phyloP scores from a whole-genome alignment of 2,113 vertebrate species.

The Galemys pyrenaicus region DNA sequence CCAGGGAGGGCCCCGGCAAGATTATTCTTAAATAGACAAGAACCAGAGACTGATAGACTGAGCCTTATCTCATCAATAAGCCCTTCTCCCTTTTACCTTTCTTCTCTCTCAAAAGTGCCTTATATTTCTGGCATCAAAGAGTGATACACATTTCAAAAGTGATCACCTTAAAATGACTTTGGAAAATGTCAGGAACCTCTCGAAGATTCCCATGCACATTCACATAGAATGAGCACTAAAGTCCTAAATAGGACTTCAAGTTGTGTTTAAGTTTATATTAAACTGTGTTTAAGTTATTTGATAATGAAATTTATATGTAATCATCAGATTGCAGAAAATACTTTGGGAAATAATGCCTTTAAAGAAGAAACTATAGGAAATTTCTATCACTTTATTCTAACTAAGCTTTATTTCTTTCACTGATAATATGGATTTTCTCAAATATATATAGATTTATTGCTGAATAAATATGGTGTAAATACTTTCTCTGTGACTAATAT shows the following conservation, averaged over 20 bases:
- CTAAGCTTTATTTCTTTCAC: background rate
- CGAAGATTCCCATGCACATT: background rate
- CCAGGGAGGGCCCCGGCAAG: no score
- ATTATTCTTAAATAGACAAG: background rate
- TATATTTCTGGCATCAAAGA: background rate
- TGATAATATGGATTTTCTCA: background rate
- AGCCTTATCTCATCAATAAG: background rate
- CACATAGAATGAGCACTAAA: background rate
- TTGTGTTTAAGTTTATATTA: no score
- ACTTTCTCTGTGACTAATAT: background rate
- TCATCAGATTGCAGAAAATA: background rate
- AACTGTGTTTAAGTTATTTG: background rate
- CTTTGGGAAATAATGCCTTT: background rate
- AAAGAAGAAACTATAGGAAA: background rate
- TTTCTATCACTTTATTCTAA: background rate
- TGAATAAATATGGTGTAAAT: background rate
- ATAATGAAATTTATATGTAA: background rate
- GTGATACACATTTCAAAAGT: background rate
- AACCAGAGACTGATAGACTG: background rate
- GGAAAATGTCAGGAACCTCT: background rate
- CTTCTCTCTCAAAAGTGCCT: background rate
- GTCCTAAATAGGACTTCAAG: background rate
- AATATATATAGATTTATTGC: background rate
- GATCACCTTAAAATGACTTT: conserved; percentile 11
- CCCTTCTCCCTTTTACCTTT: background rate